Base-by-base conservation (phyloP, 2,888 invertebrate species). In the Bedellia somnulentella region DNA sequence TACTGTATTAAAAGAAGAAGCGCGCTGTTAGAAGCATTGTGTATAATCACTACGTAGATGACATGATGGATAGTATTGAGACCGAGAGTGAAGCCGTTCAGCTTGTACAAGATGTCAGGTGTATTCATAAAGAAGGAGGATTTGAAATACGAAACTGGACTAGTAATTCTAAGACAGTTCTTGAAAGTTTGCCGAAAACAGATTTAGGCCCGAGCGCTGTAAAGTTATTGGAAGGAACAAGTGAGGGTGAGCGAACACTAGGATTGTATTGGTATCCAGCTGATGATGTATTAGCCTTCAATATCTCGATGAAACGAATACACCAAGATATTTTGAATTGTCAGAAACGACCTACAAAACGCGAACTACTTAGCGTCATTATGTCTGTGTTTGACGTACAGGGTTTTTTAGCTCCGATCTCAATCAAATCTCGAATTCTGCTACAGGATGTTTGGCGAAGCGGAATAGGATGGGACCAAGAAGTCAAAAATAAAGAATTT, bases 1-100 rank as follows among this genome's bases (percentile, higher is more conserved):
- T 23, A 6, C 26, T 30, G 14, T 33, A 28, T 16, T 5, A 15
- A 3, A 10, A 29, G 4, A 17, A 27, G 2, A 26, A 32, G 12
- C 36, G 12, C n/a, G 42, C 43, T 11, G 37, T 39, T 13, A 29
- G 38, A 2, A 43, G 41, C 3, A 27, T 41, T 5, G 35, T 34
- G 11, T 35, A 40, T 15, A 40, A 43, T 5, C 44, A 43, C 31
- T 45, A 45, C 24, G 40, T 47, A 35, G 45, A 46, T 12, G 44
- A 47, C n/a, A 47, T 41, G 18, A 29, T 52, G 4, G 43, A 44
- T 3, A 44, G 46, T 21, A 37, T 40, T 2, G 38, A 41, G 4
- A 33, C 38, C 0, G 32, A 27, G 3, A 30, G 37, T 2, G 36
- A 40, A 30, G 46, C 49, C 0, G 22, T 10, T 2, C 10, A 22